These are phyloP conservation scores for Caerostris extrusa DNA, from an alignment of 1,140 invertebrate genomes.

Conservation along the genomic window DNA sequence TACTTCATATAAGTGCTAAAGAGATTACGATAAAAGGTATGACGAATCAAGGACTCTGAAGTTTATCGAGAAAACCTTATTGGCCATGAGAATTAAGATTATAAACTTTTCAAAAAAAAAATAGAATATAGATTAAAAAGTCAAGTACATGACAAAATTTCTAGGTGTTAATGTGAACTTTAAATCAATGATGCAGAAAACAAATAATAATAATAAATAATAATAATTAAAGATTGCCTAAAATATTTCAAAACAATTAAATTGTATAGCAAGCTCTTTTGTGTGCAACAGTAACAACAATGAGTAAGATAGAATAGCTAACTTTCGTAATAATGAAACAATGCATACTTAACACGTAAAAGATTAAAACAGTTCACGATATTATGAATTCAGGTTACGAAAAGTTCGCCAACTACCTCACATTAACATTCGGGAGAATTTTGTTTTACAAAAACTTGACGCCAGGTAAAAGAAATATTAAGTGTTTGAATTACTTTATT, in stretches of 20 bases:
- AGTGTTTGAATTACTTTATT: background rate
- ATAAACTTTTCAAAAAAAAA: background rate
- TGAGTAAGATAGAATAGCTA: background rate
- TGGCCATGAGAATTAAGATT: background rate
- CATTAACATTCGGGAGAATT: background rate
- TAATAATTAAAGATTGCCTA: too few species aligned
- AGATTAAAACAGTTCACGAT: background rate
- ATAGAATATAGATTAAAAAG: background rate
- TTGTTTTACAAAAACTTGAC: background rate
- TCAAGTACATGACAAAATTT: background rate
- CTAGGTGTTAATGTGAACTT: background rate
- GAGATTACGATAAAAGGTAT: background rate
- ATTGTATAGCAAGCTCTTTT: background rate
- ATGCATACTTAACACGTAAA: background rate
- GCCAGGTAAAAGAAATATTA: background rate
- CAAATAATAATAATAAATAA: too few species aligned
- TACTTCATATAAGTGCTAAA: background rate
- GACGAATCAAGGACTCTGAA: background rate
- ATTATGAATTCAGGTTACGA: slow-evolving; percentile 26
- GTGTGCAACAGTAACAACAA: background rate
- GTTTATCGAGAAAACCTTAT: background rate
- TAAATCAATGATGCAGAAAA: too few species aligned
- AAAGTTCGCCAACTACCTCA: background rate
- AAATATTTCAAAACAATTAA: too few species aligned
- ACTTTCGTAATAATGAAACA: background rate